Evolutionary conservation across 2,888 invertebrate species (phyloP).

Genomic region (Campoplex capitator): DNA sequence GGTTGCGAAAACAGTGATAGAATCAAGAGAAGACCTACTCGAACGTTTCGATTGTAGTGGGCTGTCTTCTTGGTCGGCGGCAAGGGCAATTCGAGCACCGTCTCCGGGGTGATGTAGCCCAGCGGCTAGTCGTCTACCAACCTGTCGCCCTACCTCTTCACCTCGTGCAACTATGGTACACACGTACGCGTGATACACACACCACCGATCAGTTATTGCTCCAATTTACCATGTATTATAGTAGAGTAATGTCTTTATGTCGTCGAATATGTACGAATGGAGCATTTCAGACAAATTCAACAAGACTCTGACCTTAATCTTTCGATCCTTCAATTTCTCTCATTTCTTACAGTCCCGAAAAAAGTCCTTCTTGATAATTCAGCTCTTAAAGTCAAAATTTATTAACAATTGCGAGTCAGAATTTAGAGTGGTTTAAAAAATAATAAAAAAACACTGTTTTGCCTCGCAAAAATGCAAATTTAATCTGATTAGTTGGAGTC

Average conservation of each 20-base stretch:
- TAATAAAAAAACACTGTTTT: neutral
- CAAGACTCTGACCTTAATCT: neutral
- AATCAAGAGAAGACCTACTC: conserved; percentile 88
- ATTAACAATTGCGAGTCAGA: neutral
- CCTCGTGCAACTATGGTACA: conserved; percentile 84
- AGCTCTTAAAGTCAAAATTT: neutral
- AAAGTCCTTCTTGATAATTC: neutral
- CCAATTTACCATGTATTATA: conserved; percentile 62
- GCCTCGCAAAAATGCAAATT: neutral
- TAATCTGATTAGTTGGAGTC: no score
- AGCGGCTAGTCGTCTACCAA: conserved; percentile 86
- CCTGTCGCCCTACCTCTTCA: conserved; percentile 84
- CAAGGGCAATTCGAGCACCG: conserved; percentile 85
- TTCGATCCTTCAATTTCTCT: neutral
- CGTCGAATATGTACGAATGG: neutral
- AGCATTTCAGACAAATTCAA: neutral
- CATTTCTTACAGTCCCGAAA: neutral
- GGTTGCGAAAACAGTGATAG: conserved; percentile 71
- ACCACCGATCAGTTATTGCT: conserved; percentile 64
- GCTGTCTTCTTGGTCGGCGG: conserved; percentile 92
- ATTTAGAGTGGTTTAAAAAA: neutral
- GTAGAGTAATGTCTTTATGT: neutral
- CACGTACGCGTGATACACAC: conserved; percentile 74
- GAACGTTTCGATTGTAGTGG: conserved; percentile 93
- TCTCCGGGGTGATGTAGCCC: conserved; percentile 86